Percentiles rank a stretch among this genome's conserved stretches.
Evolutionary conservation across 23 tunicate genomes (phyloP).

Genomic region (Ciona savignyi): DNA sequence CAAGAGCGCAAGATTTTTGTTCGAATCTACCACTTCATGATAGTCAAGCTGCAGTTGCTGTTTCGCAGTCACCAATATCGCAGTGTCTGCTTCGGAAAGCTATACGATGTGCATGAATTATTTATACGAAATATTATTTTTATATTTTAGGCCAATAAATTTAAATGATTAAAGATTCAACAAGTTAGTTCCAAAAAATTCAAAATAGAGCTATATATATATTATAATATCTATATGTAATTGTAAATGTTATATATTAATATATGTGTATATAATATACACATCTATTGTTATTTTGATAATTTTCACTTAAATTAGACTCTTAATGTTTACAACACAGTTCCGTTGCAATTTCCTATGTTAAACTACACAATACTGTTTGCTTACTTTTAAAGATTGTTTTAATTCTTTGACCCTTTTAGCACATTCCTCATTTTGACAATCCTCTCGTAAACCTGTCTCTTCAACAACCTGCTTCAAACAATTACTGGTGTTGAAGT

Average conservation of each 20-base stretch:
- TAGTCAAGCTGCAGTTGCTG: constrained; percentile 66
- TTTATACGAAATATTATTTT: background rate
- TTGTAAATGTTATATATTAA: background rate
- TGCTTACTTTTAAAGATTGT: no score
- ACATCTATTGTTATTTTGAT: no score
- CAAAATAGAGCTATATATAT: background rate
- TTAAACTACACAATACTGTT: no score
- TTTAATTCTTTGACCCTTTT: no score
- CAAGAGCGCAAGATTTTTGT: constrained; percentile 10
- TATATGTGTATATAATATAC: background rate
- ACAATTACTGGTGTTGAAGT: no score
- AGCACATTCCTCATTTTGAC: no score
- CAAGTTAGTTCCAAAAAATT: background rate
- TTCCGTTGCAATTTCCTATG: no score
- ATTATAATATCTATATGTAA: background rate
- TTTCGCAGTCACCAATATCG: constrained; percentile 68
- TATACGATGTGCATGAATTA: constrained; percentile 1
- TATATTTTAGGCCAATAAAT: background rate
- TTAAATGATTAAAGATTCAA: background rate
- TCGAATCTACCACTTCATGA: constrained; percentile 30
- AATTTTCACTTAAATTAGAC: no score
- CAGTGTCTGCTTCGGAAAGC: constrained; percentile 80
- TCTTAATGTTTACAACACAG: no score
- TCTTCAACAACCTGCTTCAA: no score
- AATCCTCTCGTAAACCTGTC: no score